Evolutionary conservation across 2,888 invertebrate species (phyloP), one percentile per base, ranked within the genome.

Genomic region (Lepas anatifera): DNA sequence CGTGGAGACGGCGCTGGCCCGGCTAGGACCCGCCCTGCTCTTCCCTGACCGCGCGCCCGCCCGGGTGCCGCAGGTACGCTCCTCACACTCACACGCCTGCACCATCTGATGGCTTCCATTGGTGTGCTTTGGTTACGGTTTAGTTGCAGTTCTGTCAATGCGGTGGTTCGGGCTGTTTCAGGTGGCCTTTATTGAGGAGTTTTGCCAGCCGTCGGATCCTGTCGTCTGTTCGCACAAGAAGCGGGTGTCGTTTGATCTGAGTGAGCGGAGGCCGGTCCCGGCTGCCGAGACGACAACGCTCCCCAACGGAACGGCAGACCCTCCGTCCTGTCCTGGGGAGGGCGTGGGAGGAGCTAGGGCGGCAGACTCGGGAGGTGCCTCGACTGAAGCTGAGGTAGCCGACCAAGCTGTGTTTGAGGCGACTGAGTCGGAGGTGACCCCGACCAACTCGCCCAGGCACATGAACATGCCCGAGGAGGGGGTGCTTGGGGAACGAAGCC

Each of bases 21-120:
- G 85, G 77, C 81, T 92, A 32, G 89, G 89, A 0, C 78, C 82
- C 43, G 82, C 85, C 27, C 84, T 91, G 76, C 80, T 94, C 32
- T 93, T 93, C 79, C 92, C 93, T 0, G 81, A 25, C 35, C 68
- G 58, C 35, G 27, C 70, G 27, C 43, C 48, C 43, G 35, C 68
- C 35, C 70, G 69, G 39, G 69, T 68, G n/a, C 73, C 73, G 8
- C 73, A 73, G 63, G 71, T 73, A 3, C 22, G 32, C 2, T 22
- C 25, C n/a, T n/a, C n/a, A n/a, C n/a, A n/a, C n/a, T n/a, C n/a
- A n/a, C n/a, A n/a, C n/a, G n/a, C n/a, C n/a, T n/a, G n/a, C n/a
- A n/a, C n/a, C n/a, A 25, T 16, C n/a, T 50, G 48, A 2, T 10
- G 8, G 48, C n/a, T 1, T 50, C 2, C n/a, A 2, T 50, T n/a